These are phyloP conservation scores for Butorides virescens DNA, from an alignment of 2,113 vertebrate genomes.

Conservation along the genomic window DNA sequence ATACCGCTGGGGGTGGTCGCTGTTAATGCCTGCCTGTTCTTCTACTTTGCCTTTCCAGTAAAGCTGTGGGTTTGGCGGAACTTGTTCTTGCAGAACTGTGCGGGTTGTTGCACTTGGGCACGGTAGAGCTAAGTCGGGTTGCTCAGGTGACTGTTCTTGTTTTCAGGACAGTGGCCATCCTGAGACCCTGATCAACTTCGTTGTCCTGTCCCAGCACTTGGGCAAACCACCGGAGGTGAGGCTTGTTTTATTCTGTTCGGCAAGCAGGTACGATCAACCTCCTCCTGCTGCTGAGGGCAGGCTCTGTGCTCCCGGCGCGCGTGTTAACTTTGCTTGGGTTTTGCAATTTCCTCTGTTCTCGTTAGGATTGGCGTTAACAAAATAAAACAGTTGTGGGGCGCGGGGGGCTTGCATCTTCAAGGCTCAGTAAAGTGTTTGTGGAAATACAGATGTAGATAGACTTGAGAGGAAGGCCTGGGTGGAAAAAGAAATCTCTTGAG, in stretches of 20 bases:
- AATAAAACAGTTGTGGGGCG: rapidly evolving
- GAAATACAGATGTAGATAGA: not conserved
- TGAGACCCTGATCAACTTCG: constrained; percentile 93
- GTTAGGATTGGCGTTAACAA: too few relatives aligned
- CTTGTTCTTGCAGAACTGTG: not conserved
- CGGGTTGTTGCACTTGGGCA: rapidly evolving
- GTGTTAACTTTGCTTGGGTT: not conserved
- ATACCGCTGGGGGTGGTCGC: rapidly evolving
- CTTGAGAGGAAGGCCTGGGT: not conserved
- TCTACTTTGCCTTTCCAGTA: not conserved
- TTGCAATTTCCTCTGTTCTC: rapidly evolving
- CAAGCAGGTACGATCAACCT: rapidly evolving
- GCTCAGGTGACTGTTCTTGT: rapidly evolving
- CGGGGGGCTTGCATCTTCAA: rapidly evolving
- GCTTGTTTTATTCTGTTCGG: rapidly evolving
- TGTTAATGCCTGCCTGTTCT: not conserved
- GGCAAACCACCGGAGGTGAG: constrained; percentile 94
- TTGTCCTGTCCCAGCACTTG: constrained; percentile 91
- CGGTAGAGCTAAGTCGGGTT: rapidly evolving
- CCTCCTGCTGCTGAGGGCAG: not conserved
- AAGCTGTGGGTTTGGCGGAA: not conserved
- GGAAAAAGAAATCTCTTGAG: not conserved
- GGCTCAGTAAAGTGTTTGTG: not conserved
- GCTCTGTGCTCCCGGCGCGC: rapidly evolving
- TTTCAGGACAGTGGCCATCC: constrained; percentile 91